A percentile compares a stretch with the other conserved stretches of the same genome.
phyloP scores from a whole-genome alignment of 2,113 vertebrate species.

The Callospermophilus lateralis region DNA sequence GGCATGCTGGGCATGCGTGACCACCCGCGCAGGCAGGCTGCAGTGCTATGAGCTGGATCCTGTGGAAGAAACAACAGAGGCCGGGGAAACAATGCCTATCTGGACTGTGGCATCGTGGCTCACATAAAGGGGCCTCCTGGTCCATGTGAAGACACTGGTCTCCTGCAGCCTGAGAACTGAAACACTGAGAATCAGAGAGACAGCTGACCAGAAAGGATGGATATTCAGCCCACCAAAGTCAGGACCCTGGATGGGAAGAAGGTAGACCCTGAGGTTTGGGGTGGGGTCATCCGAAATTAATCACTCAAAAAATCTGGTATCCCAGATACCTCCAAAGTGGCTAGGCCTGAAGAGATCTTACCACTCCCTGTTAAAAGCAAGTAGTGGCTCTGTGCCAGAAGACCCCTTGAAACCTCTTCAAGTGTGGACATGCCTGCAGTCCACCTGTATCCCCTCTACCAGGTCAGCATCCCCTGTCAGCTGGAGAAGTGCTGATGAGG shows the following conservation, averaged over 20 bases:
- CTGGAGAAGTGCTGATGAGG: background rate
- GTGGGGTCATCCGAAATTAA: background rate
- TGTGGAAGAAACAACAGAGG: too few species aligned
- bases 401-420: background rate
- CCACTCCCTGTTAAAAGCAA: background rate
- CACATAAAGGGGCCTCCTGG: background rate
- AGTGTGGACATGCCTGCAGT: fast-evolving
- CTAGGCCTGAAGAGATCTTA: background rate
- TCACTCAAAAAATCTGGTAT: background rate
- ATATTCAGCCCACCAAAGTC: too few species aligned
- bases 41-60: background rate
- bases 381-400: background rate
- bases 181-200: background rate
- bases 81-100: background rate
- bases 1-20: too few species aligned
- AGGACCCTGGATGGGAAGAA: background rate
- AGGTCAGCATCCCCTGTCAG: background rate
- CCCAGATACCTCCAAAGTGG: background rate
- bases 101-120: background rate
- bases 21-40: background rate
- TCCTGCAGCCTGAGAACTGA: background rate
- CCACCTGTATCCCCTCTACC: background rate
- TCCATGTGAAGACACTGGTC: background rate
- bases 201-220: fast-evolving
- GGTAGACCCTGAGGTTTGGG: background rate